These are phyloP conservation scores for Capreolus pygargus DNA, from an alignment of 2,113 vertebrate species.

Conservation along the genomic window DNA sequence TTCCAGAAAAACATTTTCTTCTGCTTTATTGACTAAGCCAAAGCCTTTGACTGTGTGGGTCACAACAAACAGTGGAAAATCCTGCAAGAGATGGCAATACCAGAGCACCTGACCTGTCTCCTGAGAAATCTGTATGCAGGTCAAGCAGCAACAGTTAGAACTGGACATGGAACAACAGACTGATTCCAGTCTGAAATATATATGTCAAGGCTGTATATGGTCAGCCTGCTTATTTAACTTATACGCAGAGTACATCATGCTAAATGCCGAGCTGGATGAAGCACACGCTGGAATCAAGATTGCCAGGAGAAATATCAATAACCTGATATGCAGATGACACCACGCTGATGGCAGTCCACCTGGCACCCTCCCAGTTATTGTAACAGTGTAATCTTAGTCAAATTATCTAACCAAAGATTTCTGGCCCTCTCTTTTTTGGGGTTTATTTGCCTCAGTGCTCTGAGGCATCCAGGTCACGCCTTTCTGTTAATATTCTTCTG, in stretches of 20 bases:
- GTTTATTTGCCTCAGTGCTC: neutral
- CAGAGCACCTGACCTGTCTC: neutral
- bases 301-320: neutral
- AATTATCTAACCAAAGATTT: neutral
- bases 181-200: neutral
- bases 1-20: neutral
- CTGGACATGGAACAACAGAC: neutral
- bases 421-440: neutral
- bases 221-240: neutral
- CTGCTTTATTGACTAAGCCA: neutral
- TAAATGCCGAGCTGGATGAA: neutral
- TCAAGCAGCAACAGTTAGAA: neutral
- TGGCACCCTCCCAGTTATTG: neutral
- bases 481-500: neutral
- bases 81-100: neutral
- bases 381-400: accelerated
- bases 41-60: neutral
- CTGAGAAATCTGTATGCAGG: neutral
- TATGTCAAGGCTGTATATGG: neutral
- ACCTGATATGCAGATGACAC: neutral
- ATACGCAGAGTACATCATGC: neutral
- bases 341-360: neutral
- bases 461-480: neutral
- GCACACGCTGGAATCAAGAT: neutral
- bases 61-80: neutral